These are phyloP conservation scores for Ommatoiulus sabulosus DNA, from an alignment of 2,888 invertebrate species.

Conservation along the genomic window DNA sequence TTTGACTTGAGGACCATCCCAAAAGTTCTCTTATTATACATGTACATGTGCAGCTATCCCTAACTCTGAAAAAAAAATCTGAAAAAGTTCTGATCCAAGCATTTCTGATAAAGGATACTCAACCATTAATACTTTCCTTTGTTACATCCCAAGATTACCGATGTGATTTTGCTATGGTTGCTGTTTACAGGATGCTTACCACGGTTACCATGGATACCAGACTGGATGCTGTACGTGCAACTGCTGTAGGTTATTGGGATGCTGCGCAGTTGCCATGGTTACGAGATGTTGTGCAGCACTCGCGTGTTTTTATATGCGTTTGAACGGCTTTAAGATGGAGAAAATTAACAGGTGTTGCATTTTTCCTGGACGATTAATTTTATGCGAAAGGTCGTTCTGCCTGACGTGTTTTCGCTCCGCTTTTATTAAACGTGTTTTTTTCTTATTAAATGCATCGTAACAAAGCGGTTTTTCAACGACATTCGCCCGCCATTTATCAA, in stretches of 20 bases:
- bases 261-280: neutral
- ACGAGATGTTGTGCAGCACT: neutral
- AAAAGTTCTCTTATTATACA: no score
- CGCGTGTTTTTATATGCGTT: neutral
- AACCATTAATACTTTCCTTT: no score
- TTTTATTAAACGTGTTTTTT: neutral
- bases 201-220: no score
- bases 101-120: no score
- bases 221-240: neutral
- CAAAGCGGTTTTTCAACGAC: slow-evolving; percentile 2
- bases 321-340: neutral
- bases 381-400: slow-evolving; percentile 25
- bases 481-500: neutral
- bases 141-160: no score
- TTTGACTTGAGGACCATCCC: no score
- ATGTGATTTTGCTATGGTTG: no score
- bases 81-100: no score
- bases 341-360: slow-evolving; percentile 20
- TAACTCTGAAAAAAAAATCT: neutral
- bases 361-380: slow-evolving; percentile 25
- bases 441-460: neutral
- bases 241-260: neutral
- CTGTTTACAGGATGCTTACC: no score
- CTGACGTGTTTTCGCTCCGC: neutral
- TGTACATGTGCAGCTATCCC: no score